Conservation (phyloP, 2,113 vertebrate genomes). For the Xiphophorus maculatus region DNA sequence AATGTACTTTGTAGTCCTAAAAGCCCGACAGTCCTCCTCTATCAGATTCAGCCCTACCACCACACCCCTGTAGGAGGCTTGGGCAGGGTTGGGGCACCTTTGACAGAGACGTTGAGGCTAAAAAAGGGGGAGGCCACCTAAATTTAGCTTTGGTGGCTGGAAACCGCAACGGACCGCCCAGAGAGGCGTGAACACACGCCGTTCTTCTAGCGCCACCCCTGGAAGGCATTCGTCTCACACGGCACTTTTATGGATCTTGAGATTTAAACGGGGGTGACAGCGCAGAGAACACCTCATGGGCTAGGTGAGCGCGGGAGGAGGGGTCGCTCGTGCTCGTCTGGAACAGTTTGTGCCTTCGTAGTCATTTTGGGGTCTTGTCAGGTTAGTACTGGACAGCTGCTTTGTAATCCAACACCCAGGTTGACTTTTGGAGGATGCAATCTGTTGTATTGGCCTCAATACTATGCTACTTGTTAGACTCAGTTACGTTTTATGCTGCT, state of each 20-base stretch:
- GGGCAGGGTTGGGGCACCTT: slow-evolving; percentile 69
- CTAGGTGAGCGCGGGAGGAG: slow-evolving; percentile 58
- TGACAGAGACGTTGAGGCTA: slow-evolving; percentile 34
- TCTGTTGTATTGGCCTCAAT: slow-evolving; percentile 32
- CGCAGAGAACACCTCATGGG: slow-evolving; percentile 39
- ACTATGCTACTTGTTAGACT: neutral
- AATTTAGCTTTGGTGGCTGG: slow-evolving; percentile 67
- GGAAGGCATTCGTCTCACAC: slow-evolving; percentile 38
- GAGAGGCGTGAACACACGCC: slow-evolving; percentile 32
- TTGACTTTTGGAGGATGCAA: slow-evolving; percentile 38
- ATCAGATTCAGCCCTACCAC: slow-evolving; percentile 24
- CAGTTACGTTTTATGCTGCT: neutral
- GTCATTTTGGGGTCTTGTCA: slow-evolving; percentile 32
- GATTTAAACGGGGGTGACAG: neutral
- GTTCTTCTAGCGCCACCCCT: slow-evolving; percentile 61
- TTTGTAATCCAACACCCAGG: slow-evolving; percentile 48
- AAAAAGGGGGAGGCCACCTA: slow-evolving; percentile 46
- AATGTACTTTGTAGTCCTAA: neutral
- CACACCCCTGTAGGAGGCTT: slow-evolving; percentile 34
- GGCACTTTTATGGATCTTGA: slow-evolving; percentile 16
- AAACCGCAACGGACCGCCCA: slow-evolving; percentile 38
- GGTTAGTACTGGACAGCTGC: slow-evolving; percentile 64
- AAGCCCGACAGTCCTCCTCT: neutral
- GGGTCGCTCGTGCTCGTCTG: slow-evolving; percentile 2
- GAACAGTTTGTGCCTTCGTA: slow-evolving; percentile 4